phyloP scores from a whole-genome alignment of 2,113 vertebrate genomes.

The Clupea harengus region DNA sequence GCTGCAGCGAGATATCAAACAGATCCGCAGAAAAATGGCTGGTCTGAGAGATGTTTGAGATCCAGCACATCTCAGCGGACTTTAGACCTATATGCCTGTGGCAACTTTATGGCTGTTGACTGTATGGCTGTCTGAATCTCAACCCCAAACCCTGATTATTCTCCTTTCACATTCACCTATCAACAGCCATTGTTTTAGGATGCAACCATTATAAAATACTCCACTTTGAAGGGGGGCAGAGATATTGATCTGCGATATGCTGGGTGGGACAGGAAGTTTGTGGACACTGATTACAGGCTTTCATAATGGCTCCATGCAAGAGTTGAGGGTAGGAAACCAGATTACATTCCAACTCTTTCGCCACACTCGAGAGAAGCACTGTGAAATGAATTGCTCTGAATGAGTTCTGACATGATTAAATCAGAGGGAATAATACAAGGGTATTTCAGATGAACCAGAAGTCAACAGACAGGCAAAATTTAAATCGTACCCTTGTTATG shows the following conservation, averaged over 20 bases:
- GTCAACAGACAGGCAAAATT: not conserved
- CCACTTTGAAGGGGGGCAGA: not conserved
- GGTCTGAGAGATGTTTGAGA: slow-evolving; percentile 49
- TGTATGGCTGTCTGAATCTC: no score
- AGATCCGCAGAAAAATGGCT: slow-evolving; percentile 61
- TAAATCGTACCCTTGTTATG: not conserved
- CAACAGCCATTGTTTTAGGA: not conserved
- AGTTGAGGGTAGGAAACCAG: not conserved
- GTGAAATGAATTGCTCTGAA: not conserved
- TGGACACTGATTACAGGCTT: not conserved
- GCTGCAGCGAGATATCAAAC: slow-evolving; percentile 71
- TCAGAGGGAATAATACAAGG: not conserved
- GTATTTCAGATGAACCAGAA: not conserved
- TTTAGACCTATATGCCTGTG: not conserved
- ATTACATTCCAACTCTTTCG: not conserved
- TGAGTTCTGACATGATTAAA: not conserved
- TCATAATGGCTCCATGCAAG: not conserved
- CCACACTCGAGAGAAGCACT: not conserved
- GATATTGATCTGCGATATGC: not conserved
- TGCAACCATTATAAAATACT: not conserved
- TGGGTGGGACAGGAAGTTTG: not conserved
- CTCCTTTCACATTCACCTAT: slow-evolving; percentile 39
- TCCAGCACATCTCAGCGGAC: not conserved
- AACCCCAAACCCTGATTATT: not conserved
- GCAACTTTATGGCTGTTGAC: no score